Base-by-base conservation (phyloP, 2,888 invertebrate genomes). In the Trilocha varians region DNA sequence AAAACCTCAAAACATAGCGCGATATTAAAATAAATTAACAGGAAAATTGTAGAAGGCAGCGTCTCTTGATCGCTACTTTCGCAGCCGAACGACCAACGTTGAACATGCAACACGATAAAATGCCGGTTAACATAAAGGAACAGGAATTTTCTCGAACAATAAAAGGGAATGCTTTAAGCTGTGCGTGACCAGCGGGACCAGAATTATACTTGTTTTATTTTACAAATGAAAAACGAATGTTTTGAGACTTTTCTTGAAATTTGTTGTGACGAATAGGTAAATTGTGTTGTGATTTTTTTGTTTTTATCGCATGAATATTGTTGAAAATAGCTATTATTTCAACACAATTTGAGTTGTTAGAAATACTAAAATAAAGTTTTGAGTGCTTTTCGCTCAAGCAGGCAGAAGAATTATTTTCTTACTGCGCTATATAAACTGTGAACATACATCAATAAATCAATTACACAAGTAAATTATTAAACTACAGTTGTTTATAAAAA, bases 41-140 rank as follows among this genome's bases (percentile, higher is more conserved):
- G 25, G 25, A 35, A 16, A 16, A 18, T 34, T 17, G 16, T 40
- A 18, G 13, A 18, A 14, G 13, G 16, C 25, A 25, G 11, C 25
- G 25, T 25, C 25, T 25, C 11, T 6, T 25, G 11, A 25, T 32
- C 61, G 61, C 61, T 54, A 32, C 47, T 60, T 57, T 61, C 57
- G 55, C 52, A 59, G 70, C 70, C 64, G 52, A 50, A 63, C 62
- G 39, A 40, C 39, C 51, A 60, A 58, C 61, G 69, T 61, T 71
- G 68, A 63, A 71, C 78, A 77, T 77, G 78, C 72, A 71, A 75
- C 70, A 73, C 78, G 73, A 75, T 72, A 78, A 76, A 74, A 60
- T 63, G 62, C 67, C 66, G 65, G 72, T 73, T 75, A 70, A 73
- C 74, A 74, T 78, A 75, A 79, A 71, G 70, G 64, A 71, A 64